These are phyloP conservation scores for Listronotus oregonensis DNA, from an alignment of 1,140 invertebrate genomes.

Conservation along the genomic window DNA sequence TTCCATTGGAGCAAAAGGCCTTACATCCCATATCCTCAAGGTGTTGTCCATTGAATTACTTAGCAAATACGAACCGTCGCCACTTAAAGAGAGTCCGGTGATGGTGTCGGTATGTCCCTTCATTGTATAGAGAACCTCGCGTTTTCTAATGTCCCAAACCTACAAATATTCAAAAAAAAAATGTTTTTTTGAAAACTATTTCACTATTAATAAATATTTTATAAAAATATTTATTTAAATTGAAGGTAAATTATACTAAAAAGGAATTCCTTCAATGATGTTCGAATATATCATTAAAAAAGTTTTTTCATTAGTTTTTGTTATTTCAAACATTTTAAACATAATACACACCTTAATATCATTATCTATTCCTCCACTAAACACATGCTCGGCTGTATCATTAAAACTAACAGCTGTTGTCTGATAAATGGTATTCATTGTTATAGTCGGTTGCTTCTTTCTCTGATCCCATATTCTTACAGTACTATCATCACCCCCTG, in stretches of 20 bases:
- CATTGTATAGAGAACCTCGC: conserved; percentile 83
- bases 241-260: too few relatives aligned
- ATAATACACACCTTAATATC: conserved; percentile 76
- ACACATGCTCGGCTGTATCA: conserved; percentile 91
- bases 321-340: background rate
- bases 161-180: conserved; percentile 8
- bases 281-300: too few relatives aligned
- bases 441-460: conserved; percentile 76
- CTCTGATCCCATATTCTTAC: conserved; percentile 90
- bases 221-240: too few relatives aligned
- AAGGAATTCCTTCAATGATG: too few relatives aligned
- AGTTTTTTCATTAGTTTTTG: too few relatives aligned
- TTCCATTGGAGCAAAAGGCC: conserved; percentile 84
- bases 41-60: conserved; percentile 98
- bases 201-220: too few relatives aligned
- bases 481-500: conserved; percentile 94
- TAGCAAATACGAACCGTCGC: conserved; percentile 92
- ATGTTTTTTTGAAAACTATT: too few relatives aligned
- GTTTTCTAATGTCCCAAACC: conserved; percentile 94
- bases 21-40: conserved; percentile 79
- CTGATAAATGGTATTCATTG: conserved; percentile 82
- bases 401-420: conserved; percentile 94
- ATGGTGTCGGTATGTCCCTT: conserved; percentile 92
- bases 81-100: conserved; percentile 89
- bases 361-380: conserved; percentile 95